Base-by-base conservation (phyloP, 2,113 vertebrate genomes). In the Microtus ochrogaster region DNA sequence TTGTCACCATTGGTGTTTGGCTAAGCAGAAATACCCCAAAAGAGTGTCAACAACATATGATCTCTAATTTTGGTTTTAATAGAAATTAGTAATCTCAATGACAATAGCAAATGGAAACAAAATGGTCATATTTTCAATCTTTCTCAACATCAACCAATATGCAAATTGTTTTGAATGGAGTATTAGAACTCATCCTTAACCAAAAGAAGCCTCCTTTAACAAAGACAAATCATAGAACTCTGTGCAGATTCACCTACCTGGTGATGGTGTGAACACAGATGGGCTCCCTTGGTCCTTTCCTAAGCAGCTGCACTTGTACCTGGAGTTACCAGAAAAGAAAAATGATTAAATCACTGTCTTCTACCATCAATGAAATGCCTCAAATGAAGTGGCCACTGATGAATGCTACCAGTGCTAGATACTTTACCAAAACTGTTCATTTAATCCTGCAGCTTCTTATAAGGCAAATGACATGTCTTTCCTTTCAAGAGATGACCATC, bases 21-120 rank as follows among this genome's bases (percentile, higher is more conserved):
- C 70, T 70, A 87, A 93, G 22, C 70, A 96, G 90, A 95, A 94
- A 87, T 90, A 74, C 12, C 19, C 91, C 39, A 55, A 86, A 96
- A 44, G 36, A 87, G 3, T 70, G 70, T 89, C 76, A 79, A 39
- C 16, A 89, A 24, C n/a, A 93, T 84, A 22, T 72, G 89, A 90
- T 76, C 19, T 81, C 41, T 93, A 89, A 91, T 81, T 47, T 92
- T 81, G 55, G 3, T n/a, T 88, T 70, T 65, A 79, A 63, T 63
- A 3, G 19, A 89, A 92, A 94, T 82, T 68, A 94, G 61, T 94
- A 88, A 95, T 65, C 21, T 74, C 24, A 81, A 89, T 74, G 47
- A 65, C 52, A 95, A 84, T 26, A 77, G 78, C 5, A 94, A 89
- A 90, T 55, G 21, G 14, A 68, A 95, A 96, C 41, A 58, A 73